Conservation (phyloP, 2,888 invertebrate species). For the Spilarctia lutea region DNA sequence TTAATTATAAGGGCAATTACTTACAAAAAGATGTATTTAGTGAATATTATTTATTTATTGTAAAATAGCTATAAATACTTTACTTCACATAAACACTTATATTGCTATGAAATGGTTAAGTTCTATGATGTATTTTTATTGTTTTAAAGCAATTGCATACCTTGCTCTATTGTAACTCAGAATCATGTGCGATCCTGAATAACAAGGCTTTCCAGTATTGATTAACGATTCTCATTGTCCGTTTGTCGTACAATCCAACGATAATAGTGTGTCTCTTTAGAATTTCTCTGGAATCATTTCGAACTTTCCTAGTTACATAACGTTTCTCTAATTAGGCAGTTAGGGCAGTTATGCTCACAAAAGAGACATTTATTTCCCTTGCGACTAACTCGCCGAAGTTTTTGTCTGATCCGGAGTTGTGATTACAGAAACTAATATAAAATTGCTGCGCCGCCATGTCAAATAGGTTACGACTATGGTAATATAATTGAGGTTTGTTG, state of each 20-base stretch:
- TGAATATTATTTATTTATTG: background rate
- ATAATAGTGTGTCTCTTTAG: conserved; percentile 39
- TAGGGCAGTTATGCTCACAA: conserved; percentile 63
- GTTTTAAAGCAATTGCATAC: background rate
- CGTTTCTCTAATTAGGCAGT: conserved; percentile 67
- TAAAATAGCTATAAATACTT: background rate
- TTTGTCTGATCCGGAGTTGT: conserved; percentile 53
- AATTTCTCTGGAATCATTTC: conserved; percentile 41
- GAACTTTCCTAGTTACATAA: conserved; percentile 45
- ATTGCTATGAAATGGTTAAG: background rate
- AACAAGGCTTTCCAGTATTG: background rate
- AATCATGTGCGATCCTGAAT: background rate
- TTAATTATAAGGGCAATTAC: too few relatives aligned
- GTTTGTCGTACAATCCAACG: conserved; percentile 17
- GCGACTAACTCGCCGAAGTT: conserved; percentile 55
- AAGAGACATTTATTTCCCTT: conserved; percentile 65
- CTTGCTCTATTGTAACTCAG: background rate
- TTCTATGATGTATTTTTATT: background rate
- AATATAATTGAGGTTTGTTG: conserved; percentile 21
- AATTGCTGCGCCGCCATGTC: conserved; percentile 45
- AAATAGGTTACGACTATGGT: conserved; percentile 20
- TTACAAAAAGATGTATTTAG: background rate
- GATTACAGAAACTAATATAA: conserved; percentile 53
- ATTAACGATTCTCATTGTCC: conserved; percentile 11
- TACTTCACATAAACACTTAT: background rate